A percentile compares a stretch with the other conserved stretches of the same genome.
Conservation (phyloP, 2,113 vertebrate genomes). For the chimpanzee (Pan troglodytes) region DNA sequence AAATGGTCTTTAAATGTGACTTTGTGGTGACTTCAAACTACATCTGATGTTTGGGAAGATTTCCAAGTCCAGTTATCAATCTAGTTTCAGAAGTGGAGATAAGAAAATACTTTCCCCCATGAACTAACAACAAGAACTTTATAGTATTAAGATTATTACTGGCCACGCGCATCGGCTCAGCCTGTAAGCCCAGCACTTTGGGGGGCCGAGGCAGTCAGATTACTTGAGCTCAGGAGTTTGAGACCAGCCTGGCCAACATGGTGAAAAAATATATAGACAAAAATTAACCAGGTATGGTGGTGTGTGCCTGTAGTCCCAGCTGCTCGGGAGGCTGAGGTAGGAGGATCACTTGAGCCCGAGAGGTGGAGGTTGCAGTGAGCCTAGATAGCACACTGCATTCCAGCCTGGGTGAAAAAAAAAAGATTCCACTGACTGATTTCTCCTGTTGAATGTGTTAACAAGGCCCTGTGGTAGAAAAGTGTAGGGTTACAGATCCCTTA, state of each 20-base stretch:
- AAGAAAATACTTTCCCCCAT: neutral
- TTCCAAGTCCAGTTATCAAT: neutral
- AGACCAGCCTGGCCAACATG: no score
- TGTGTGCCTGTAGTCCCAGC: no score
- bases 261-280: no score
- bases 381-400: no score
- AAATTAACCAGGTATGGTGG: no score
- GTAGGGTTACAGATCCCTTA: neutral
- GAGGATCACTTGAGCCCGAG: no score
- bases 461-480: neutral
- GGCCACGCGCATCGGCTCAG: neutral
- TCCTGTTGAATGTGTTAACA: neutral
- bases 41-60: neutral
- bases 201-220: no score
- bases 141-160: neutral
- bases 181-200: no score
- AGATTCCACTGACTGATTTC: neutral
- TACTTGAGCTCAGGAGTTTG: no score
- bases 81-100: neutral
- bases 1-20: neutral
- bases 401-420: no score
- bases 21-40: conserved; percentile 4
- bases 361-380: no score
- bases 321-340: no score
- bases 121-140: neutral